Base-by-base conservation (phyloP, 2,797 vertebrate genomes). In the Melanotaenia maccullochi region DNA sequence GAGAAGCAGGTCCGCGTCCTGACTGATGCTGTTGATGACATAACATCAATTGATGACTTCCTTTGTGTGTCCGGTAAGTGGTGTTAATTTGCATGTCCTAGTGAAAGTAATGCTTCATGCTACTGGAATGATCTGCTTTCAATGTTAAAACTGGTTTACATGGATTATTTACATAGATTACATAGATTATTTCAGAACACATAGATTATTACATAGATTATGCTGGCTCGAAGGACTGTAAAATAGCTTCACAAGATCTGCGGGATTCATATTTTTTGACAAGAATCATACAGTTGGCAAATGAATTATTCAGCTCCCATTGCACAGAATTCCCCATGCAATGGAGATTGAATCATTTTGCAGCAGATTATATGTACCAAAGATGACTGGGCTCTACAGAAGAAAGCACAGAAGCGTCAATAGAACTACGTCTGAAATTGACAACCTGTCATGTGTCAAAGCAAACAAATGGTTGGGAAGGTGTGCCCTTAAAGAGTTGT, bases 41-140 rank as follows among this genome's bases (percentile, higher is more conserved):
- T 99, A 89, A 99, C 98, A 44, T 99, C 97, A 0, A 97, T 99
- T 77, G 98, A 99, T 36, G 98, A 99, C 92, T 99, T 99, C 92
- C 95, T 99, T 33, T 98, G 96, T 9, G 97, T 99, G 72, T 99
- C 98, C 88, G 98, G 98, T 99, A 92, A 90, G 97, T 85, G 84
- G 92, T 77, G 86, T 90, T 77, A 1, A 18, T 68, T 56, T 67
- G 12, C 28, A 65, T 76, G 49, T 73, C 36, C 16, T 24, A 22
- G 8, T 4, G 0, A 18, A 54, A 52, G n/a, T 16, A 32, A 9
- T 33, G 32, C 36, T 25, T 63, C 0, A 6, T 59, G 25, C 9
- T 12, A 32, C 30, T 52, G 11, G 2, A 55, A 32, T 44, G 28
- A 24, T 69, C 44, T 7, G 57, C 68, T 58, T 76, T 58, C 20